Percentiles rank a stretch among this genome's conserved stretches.
Evolutionary conservation across 2,797 vertebrate species (phyloP).

Genomic region (Gouania willdenowi): DNA sequence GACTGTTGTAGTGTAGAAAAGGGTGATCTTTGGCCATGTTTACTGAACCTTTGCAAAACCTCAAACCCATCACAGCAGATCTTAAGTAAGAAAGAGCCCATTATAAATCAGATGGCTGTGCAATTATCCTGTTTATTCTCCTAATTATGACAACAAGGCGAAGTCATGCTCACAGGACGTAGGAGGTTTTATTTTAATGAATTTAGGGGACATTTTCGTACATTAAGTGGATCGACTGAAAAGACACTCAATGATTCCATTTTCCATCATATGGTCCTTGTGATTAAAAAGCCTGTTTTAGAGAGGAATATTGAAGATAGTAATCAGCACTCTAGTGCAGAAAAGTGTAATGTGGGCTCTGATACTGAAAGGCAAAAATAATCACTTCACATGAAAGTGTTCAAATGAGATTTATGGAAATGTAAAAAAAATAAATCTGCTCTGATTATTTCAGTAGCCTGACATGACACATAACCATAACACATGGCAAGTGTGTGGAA

Average conservation of each 20-base stretch:
- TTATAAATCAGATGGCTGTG: slow-evolving; percentile 22
- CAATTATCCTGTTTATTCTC: slow-evolving; percentile 41
- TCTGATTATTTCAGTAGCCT: slow-evolving; percentile 21
- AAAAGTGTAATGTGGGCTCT: background rate
- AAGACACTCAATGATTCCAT: slow-evolving; percentile 36
- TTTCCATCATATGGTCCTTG: slow-evolving; percentile 19
- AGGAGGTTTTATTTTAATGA: background rate
- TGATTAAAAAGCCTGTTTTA: slow-evolving; percentile 27
- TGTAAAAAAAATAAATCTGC: no score
- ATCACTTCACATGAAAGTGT: slow-evolving; percentile 13
- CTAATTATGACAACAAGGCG: slow-evolving; percentile 47
- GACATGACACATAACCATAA: slow-evolving; percentile 1
- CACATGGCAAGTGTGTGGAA: no score
- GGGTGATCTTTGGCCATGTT: no score
- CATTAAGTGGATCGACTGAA: slow-evolving; percentile 38
- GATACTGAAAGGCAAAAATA: slow-evolving; percentile 1
- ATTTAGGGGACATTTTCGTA: slow-evolving; percentile 29
- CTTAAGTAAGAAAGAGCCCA: slow-evolving; percentile 21
- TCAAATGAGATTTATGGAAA: background rate
- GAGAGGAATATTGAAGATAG: slow-evolving; percentile 4
- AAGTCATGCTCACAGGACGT: slow-evolving; percentile 26
- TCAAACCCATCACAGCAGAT: slow-evolving; percentile 14
- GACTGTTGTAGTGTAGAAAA: slow-evolving; percentile 5
- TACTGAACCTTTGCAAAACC: slow-evolving; percentile 12
- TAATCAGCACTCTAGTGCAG: slow-evolving; percentile 10